Percentiles rank a stretch among this genome's conserved stretches.
Conservation (phyloP, 2,888 invertebrate species). For the Zygaena filipendulae region DNA sequence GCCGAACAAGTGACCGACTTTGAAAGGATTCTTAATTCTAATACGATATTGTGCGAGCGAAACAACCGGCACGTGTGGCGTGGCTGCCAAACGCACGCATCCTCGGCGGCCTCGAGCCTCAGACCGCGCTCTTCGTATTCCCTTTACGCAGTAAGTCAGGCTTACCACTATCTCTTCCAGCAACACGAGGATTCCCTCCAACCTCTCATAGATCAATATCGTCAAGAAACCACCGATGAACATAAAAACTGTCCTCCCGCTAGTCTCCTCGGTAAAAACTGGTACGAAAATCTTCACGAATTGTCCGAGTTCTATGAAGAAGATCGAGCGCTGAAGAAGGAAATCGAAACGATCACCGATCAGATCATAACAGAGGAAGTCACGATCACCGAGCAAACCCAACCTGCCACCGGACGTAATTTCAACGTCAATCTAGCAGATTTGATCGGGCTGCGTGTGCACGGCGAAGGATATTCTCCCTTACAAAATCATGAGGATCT, state of each 20-base stretch:
- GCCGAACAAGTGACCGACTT: conserved; percentile 71
- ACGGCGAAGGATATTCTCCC: conserved; percentile 43
- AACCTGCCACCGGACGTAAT: conserved; percentile 24
- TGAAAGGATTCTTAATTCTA: conserved; percentile 72
- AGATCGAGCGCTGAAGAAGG: conserved; percentile 40
- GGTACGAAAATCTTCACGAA: conserved; percentile 49
- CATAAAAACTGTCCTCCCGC: conserved; percentile 23
- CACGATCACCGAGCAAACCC: conserved; percentile 22
- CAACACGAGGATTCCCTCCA: conserved; percentile 60
- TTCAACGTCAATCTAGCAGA: conserved; percentile 58
- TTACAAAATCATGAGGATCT: conserved; percentile 31
- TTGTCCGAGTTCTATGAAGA: conserved; percentile 64
- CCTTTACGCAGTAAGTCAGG: conserved; percentile 48
- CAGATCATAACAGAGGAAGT: conserved; percentile 38
- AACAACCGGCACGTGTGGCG: conserved; percentile 53
- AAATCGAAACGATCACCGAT: conserved; percentile 48
- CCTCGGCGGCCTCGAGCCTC: conserved; percentile 37
- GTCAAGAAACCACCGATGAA: conserved; percentile 29
- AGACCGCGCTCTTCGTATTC: conserved; percentile 54
- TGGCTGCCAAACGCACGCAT: conserved; percentile 30
- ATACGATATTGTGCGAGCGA: conserved; percentile 61
- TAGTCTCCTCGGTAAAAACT: conserved; percentile 38
- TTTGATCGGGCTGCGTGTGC: conserved; percentile 43
- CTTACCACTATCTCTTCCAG: conserved; percentile 51
- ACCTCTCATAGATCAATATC: conserved; percentile 46